phyloP scores from a whole-genome alignment of 2,888 invertebrate species.

The Dicyrtoma fusca region DNA sequence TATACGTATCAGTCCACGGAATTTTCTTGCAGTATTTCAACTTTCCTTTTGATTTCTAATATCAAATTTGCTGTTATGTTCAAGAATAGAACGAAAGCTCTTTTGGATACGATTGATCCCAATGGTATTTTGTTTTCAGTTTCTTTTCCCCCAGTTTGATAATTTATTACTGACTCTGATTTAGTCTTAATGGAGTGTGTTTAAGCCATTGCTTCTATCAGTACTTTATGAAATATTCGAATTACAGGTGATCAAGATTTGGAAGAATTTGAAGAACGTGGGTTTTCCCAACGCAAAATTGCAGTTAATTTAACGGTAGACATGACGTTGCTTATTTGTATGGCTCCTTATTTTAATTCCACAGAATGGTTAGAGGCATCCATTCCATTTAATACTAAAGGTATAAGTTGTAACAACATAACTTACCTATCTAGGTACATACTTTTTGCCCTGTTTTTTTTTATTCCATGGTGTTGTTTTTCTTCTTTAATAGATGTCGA shows the following conservation, averaged over 20 bases:
- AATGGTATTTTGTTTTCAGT: no score
- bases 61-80: not conserved
- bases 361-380: not conserved
- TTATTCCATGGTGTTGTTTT: not conserved
- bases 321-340: not conserved
- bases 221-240: no score
- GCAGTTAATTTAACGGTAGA: not conserved
- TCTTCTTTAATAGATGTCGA: not conserved
- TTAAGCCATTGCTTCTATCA: no score
- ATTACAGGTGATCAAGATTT: not conserved
- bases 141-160: no score
- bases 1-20: not conserved
- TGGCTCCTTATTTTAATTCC: not conserved
- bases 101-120: not conserved
- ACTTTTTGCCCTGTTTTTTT: no score
- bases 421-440: no score
- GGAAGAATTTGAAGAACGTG: not conserved
- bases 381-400: not conserved
- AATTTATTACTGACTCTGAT: no score
- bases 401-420: not conserved
- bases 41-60: not conserved
- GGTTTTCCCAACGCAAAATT: not conserved
- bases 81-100: not conserved
- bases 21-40: not conserved
- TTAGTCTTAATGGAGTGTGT: no score